A percentile compares a stretch with the other conserved stretches of the same genome.
These are phyloP conservation scores for Aphelinus certus DNA, from an alignment of 1,140 invertebrate species.

Conservation along the genomic window DNA sequence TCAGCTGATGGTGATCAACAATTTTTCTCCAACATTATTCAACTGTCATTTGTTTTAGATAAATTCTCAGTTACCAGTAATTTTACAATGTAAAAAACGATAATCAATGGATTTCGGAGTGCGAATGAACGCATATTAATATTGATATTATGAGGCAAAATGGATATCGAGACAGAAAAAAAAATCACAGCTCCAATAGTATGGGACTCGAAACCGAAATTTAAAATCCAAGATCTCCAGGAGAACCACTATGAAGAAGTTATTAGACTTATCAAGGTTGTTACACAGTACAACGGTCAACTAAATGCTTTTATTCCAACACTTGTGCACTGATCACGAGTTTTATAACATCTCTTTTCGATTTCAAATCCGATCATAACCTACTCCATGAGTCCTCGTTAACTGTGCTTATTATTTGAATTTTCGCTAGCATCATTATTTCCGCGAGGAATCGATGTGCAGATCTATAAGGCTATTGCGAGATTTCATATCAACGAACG, in stretches of 20 bases:
- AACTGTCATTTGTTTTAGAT: too few relatives aligned
- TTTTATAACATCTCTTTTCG: conserved; percentile 21
- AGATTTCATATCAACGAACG: conserved; percentile 65
- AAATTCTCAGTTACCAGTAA: too few relatives aligned
- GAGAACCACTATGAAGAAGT: conserved; percentile 68
- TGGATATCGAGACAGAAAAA: conserved; percentile 31
- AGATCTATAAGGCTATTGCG: conserved; percentile 60
- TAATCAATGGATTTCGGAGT: too few relatives aligned
- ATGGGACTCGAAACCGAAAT: conserved; percentile 67
- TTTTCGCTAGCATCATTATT: conserved; percentile 60
- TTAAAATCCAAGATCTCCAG: conserved; percentile 70
- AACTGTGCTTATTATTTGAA: neutral
- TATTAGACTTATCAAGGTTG: conserved; percentile 67
- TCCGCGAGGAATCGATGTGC: conserved; percentile 65
- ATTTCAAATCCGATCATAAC: neutral
- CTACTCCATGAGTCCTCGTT: neutral
- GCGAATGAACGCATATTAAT: too few relatives aligned
- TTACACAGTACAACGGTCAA: too few relatives aligned
- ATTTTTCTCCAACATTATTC: too few relatives aligned
- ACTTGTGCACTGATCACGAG: too few relatives aligned
- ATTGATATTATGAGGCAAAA: too few relatives aligned
- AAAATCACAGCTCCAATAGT: conserved; percentile 68
- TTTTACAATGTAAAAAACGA: too few relatives aligned
- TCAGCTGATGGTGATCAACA: too few relatives aligned
- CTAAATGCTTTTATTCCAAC: too few relatives aligned